Conservation (phyloP, 2,113 vertebrate species). For the Mesoclemmys tuberculata region DNA sequence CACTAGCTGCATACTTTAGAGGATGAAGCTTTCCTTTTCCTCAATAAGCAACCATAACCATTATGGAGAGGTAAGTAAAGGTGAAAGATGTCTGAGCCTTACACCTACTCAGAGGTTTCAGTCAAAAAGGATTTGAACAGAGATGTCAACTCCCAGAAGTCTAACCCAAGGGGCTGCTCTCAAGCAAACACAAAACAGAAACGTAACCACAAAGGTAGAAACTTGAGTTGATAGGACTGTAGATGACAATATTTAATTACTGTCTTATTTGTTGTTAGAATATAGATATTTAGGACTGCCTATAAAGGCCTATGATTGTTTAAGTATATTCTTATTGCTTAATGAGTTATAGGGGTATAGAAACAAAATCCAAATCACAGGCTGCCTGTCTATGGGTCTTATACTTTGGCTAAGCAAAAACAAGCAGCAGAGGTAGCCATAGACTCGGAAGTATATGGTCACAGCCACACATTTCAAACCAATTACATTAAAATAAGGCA, state of each 20-base stretch:
- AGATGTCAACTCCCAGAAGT: background rate
- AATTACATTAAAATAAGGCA: too few species aligned
- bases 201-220: background rate
- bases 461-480: too few species aligned
- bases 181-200: background rate
- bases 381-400: too few species aligned
- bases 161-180: background rate
- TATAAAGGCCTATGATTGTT: too few species aligned
- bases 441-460: too few species aligned
- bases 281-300: too few species aligned
- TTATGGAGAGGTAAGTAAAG: background rate
- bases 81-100: background rate
- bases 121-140: background rate
- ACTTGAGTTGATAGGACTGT: background rate
- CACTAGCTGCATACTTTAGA: background rate
- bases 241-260: background rate
- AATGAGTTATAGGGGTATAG: too few species aligned
- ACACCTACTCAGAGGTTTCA: background rate
- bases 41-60: background rate
- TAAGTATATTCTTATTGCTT: too few species aligned
- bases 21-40: background rate
- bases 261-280: background rate
- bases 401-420: too few species aligned
- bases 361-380: too few species aligned
- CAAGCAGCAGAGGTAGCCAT: too few species aligned